Evolutionary conservation across 2,888 invertebrate genomes (phyloP), one percentile per base, ranked within the genome.

Genomic region (Scaptomyza caliginosa): DNA sequence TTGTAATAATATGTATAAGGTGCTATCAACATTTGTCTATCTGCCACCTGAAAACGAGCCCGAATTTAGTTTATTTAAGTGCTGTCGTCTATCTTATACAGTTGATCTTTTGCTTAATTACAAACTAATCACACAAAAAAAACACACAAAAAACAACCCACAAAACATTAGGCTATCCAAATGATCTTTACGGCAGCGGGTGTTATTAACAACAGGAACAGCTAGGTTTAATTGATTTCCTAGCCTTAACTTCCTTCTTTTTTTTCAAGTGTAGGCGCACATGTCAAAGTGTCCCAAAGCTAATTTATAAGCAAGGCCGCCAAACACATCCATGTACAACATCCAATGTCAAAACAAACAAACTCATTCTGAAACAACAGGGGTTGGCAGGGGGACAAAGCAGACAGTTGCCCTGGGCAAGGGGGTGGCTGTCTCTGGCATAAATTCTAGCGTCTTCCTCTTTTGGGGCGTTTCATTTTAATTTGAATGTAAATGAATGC

Each of bases 401-500:
- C n/a, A 2, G 43, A 5, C 16, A n/a, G 45, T 8, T 10, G 10
- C 10, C 0, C 4, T 11, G 7, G 52, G 3, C 3, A 3, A 13
- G 21, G 8, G 13, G 26, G 28, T 17, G 17, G 8, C 69, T 82
- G 65, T 69, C 86, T 34, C 71, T 69, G 77, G 79, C 80, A 85
- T 76, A 82, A 82, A 82, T 82, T 85, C 24, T 54, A 38, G 43
- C 43, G 63, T 76, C 51, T 63, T 79, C 62, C 71, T 59, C 74
- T 69, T 32, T 32, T 32, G 32, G 4, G 76, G 82, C 85, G 67
- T 81, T 86, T 84, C 81, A 71, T 84, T 84, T 79, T 83, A 88
- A 89, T 89, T 88, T 86, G 83, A 86, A 86, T 83, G 85, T 88
- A 89, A 88, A 88, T 85, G 76, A 85, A 85, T 85, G 79, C 79